These are phyloP conservation scores for Merops nubicus DNA, from an alignment of 2,113 vertebrate species.

Conservation along the genomic window DNA sequence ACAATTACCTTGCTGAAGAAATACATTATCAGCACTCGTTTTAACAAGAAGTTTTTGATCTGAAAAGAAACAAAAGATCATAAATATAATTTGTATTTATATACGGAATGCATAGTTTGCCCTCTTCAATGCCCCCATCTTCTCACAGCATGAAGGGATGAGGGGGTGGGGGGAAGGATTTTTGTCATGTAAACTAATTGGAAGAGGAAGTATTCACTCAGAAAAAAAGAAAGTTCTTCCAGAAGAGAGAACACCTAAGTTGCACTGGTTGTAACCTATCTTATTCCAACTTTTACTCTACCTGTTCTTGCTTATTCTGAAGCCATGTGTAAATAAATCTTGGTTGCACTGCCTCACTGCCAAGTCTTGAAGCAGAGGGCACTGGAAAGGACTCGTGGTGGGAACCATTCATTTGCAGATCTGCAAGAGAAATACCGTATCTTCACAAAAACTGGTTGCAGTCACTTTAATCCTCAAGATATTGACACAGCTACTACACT, in stretches of 20 bases:
- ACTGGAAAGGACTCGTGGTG: not conserved
- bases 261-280: not conserved
- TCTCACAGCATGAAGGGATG: not conserved
- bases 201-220: not conserved
- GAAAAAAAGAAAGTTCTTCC: not conserved
- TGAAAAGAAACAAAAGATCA: slow-evolving; percentile 65
- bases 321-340: slow-evolving; percentile 80
- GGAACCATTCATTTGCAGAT: slow-evolving; percentile 70
- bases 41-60: slow-evolving; percentile 92
- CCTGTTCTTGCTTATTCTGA: slow-evolving; percentile 91
- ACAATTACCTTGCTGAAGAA: slow-evolving; percentile 95
- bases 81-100: not conserved
- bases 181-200: not conserved
- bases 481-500: not conserved
- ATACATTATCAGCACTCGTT: slow-evolving; percentile 92
- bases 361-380: slow-evolving; percentile 5
- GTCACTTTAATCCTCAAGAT: not conserved
- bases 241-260: not conserved
- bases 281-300: slow-evolving; percentile 40
- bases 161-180: not conserved
- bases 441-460: not conserved
- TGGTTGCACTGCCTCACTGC: slow-evolving; percentile 52
- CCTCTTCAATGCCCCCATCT: not conserved
- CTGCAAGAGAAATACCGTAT: slow-evolving; percentile 29
- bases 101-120: not conserved